Conservation (phyloP, 2,888 invertebrate genomes). For the Pachycephus smyrnensis region DNA sequence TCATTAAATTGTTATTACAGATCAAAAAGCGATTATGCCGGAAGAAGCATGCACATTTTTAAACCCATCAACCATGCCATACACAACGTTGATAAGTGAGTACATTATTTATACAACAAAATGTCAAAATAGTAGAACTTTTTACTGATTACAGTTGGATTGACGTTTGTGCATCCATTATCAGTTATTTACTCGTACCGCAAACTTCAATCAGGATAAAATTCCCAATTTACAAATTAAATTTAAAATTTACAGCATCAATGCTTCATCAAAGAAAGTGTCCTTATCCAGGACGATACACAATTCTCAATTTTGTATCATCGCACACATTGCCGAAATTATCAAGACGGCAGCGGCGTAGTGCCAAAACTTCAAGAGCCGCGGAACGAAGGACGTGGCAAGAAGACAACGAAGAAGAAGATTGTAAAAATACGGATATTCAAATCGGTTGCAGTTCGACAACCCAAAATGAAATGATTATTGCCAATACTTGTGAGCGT, state of each 20-base stretch:
- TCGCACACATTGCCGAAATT: slow-evolving; percentile 35
- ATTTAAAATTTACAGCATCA: slow-evolving; percentile 70
- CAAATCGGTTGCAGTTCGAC: slow-evolving; percentile 60
- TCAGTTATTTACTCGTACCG: too few species aligned
- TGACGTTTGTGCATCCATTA: too few species aligned
- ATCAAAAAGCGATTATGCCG: slow-evolving; percentile 67
- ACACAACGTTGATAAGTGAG: slow-evolving; percentile 78
- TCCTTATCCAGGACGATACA: slow-evolving; percentile 78
- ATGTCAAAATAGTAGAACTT: background rate
- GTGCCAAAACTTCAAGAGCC: slow-evolving; percentile 33
- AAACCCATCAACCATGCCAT: slow-evolving; percentile 69
- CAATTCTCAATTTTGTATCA: slow-evolving; percentile 69
- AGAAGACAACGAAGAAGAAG: slow-evolving; percentile 42
- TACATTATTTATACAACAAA: slow-evolving; percentile 30
- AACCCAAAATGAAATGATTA: slow-evolving; percentile 59
- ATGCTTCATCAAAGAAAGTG: slow-evolving; percentile 74
- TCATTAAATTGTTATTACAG: slow-evolving; percentile 42
- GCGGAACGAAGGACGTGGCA: slow-evolving; percentile 42
- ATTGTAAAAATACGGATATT: slow-evolving; percentile 56
- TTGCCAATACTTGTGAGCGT: slow-evolving; percentile 57
- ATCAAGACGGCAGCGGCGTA: slow-evolving; percentile 46
- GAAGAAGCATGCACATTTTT: slow-evolving; percentile 76
- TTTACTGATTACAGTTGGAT: background rate
- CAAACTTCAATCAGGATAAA: background rate
- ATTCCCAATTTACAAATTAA: background rate